A percentile compares a stretch with the other conserved stretches of the same genome.
Conservation (phyloP, 2,797 vertebrate genomes). For the Scolopax bukidnonensis region DNA sequence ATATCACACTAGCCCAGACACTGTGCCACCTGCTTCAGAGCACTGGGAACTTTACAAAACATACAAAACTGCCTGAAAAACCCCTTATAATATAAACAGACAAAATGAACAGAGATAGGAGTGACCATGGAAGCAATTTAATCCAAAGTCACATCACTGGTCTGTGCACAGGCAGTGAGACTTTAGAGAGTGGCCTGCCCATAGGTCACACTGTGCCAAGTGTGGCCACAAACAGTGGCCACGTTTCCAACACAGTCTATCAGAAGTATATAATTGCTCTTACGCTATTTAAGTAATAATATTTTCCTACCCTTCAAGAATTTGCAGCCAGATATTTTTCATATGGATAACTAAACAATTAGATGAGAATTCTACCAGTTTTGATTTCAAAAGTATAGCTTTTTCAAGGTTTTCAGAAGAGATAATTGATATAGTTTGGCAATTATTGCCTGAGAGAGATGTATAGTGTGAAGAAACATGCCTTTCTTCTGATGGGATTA, state of each 20-base stretch:
- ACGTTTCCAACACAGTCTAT: neutral
- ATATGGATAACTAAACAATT: neutral
- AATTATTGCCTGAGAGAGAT: neutral
- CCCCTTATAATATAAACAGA: neutral
- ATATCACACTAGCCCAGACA: neutral
- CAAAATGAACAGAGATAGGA: neutral
- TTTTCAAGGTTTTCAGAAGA: neutral
- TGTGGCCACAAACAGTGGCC: neutral
- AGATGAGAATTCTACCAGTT: neutral
- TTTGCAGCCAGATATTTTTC: neutral
- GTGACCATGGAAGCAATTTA: neutral
- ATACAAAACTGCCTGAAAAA: neutral
- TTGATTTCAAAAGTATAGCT: neutral
- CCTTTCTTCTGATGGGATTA: neutral
- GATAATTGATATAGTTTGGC: neutral
- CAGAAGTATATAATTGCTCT: neutral
- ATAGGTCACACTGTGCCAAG: neutral
- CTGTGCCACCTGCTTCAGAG: neutral
- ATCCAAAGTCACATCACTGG: accelerated
- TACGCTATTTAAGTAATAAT: neutral
- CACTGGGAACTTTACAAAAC: neutral
- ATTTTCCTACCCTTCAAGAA: neutral
- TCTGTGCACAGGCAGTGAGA: neutral
- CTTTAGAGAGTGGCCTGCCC: neutral
- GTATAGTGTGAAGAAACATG: neutral